phyloP scores from a whole-genome alignment of 2,888 invertebrate species.

The Chrysopilus asiliformis region DNA sequence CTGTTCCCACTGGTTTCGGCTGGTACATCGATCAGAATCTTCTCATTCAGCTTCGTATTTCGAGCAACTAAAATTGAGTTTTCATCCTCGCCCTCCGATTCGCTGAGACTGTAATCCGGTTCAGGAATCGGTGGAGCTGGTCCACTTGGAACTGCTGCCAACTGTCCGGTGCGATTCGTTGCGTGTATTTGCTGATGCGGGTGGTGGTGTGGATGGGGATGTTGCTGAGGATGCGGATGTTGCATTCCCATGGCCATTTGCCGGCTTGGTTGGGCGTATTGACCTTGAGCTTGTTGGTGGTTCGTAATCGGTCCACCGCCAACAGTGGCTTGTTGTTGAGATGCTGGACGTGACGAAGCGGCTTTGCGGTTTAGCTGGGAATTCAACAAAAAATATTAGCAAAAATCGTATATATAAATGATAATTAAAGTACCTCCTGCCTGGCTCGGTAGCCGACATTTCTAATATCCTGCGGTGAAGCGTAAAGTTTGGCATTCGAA shows the following conservation, averaged over 20 bases:
- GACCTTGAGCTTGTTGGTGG: constrained; percentile 24
- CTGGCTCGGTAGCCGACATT: constrained; percentile 51
- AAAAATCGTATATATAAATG: background rate
- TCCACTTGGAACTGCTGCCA: constrained; percentile 3
- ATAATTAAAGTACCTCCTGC: constrained; percentile 23
- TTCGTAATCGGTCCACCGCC: constrained; percentile 7
- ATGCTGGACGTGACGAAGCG: constrained; percentile 11
- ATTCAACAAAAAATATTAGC: constrained; percentile 1
- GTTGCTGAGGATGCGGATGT: constrained; percentile 15
- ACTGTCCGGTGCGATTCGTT: constrained; percentile 11
- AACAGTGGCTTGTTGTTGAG: constrained; percentile 4
- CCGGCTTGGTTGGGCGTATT: constrained; percentile 37
- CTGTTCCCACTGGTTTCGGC: constrained; percentile 63
- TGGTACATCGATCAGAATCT: constrained; percentile 36
- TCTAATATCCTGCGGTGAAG: constrained; percentile 74
- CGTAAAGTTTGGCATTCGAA: constrained; percentile 73
- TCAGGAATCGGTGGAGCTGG: constrained; percentile 73
- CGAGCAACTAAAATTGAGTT: constrained; percentile 35
- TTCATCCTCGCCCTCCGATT: constrained; percentile 62
- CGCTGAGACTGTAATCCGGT: constrained; percentile 81
- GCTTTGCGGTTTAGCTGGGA: constrained; percentile 13
- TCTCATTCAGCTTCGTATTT: constrained; percentile 41
- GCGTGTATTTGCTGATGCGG: too few species aligned
- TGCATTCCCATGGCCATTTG: constrained; percentile 20
- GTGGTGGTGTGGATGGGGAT: constrained; percentile 22